phyloP scores from a whole-genome alignment of 2,797 vertebrate genomes.

The Arnoldichthys spilopterus region DNA sequence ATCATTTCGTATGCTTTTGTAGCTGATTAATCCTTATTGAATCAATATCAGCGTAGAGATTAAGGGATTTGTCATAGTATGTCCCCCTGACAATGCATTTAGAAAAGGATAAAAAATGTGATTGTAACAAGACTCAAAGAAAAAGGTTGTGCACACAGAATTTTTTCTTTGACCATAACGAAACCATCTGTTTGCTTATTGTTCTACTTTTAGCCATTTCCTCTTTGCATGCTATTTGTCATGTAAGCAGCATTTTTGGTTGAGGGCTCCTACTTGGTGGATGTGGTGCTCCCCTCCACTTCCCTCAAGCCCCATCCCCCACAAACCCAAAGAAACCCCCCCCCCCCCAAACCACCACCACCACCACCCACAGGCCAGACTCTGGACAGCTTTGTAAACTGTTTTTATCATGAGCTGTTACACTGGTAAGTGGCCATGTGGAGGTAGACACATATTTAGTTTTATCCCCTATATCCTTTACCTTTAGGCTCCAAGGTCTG shows the following conservation, averaged over 20 bases:
- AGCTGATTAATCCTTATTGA: conserved; percentile 43
- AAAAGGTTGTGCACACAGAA: conserved; percentile 15
- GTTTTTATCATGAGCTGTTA: conserved; percentile 60
- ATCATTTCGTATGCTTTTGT: conserved; percentile 42
- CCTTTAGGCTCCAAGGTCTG: conserved; percentile 42
- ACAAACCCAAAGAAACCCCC: background rate
- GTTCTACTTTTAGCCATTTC: conserved; percentile 55
- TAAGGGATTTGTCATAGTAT: conserved; percentile 30
- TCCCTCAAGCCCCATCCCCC: background rate
- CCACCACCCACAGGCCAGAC: conserved; percentile 14
- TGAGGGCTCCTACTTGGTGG: conserved; percentile 29
- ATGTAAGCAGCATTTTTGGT: conserved; percentile 44
- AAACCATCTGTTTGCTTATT: conserved; percentile 60
- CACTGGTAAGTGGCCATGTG: conserved; percentile 55
- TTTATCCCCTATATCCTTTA: conserved; percentile 52
- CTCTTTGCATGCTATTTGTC: conserved; percentile 46
- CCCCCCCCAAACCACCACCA: background rate
- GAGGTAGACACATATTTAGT: conserved; percentile 47
- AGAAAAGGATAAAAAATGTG: conserved; percentile 14
- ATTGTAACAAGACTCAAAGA: conserved; percentile 11
- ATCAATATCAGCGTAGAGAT: conserved; percentile 37
- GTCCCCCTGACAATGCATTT: background rate
- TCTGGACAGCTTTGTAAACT: conserved; percentile 50
- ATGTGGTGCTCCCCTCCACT: conserved; percentile 13
- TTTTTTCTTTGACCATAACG: conserved; percentile 54